These are phyloP conservation scores for Griposia aprilina DNA, from an alignment of 2,888 invertebrate genomes.

Conservation along the genomic window DNA sequence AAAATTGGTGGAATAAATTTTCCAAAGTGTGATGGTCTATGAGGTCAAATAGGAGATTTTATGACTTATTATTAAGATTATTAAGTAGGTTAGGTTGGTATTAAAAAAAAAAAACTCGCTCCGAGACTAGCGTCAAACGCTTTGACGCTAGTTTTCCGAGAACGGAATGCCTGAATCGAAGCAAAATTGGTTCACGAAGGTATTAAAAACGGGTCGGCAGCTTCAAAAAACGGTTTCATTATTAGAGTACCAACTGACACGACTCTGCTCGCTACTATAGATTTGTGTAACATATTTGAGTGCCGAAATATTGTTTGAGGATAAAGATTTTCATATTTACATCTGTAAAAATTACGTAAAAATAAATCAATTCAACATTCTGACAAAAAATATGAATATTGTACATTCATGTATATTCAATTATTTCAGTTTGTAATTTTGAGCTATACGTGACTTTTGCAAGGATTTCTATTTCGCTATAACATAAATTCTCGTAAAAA, in stretches of 20 bases:
- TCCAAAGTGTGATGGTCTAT: too few species aligned
- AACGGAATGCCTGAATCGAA: slow-evolving; percentile 1
- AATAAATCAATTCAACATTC: slow-evolving; percentile 19
- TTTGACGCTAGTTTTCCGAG: background rate
- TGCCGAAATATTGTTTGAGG: background rate
- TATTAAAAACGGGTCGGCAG: slow-evolving; percentile 7
- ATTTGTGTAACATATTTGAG: slow-evolving; percentile 18
- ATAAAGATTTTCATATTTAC: slow-evolving; percentile 26
- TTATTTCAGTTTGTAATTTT: background rate
- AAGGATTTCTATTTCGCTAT: background rate
- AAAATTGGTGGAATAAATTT: too few species aligned
- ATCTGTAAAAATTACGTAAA: slow-evolving; percentile 1
- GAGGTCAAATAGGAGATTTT: background rate
- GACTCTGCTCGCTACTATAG: slow-evolving; percentile 11
- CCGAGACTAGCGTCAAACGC: background rate
- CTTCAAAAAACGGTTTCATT: slow-evolving; percentile 16
- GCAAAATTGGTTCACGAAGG: slow-evolving; percentile 9
- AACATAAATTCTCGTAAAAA: background rate
- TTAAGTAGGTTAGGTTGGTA: background rate
- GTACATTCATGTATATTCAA: background rate
- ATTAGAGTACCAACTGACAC: slow-evolving; percentile 18
- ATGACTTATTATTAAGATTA: background rate
- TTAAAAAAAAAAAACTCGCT: background rate
- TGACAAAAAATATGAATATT: slow-evolving; percentile 10
- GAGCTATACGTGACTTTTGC: background rate